These are phyloP conservation scores for Bugula neritina DNA, from an alignment of 2,888 invertebrate species.

Conservation along the genomic window DNA sequence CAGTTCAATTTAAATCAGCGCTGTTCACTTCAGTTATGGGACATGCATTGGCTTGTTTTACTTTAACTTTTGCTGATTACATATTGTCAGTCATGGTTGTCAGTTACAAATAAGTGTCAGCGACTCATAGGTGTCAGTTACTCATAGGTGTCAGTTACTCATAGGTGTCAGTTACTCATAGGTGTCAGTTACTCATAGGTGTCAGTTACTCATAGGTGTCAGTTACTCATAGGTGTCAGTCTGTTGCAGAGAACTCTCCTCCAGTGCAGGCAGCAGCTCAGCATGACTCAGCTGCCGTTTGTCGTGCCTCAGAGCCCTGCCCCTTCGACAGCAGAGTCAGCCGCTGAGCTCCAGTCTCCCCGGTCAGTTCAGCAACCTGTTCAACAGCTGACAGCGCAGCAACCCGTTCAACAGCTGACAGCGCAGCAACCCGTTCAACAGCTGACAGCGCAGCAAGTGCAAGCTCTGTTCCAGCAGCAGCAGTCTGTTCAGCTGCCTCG, in stretches of 20 bases:
- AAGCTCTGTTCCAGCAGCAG: neutral
- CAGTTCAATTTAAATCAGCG: too few relatives aligned
- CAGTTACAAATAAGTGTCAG: too few relatives aligned
- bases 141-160: too few relatives aligned
- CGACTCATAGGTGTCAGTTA: too few relatives aligned
- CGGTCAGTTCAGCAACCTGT: neutral
- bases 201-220: too few relatives aligned
- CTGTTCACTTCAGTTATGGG: too few relatives aligned
- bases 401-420: neutral
- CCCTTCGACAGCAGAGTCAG: neutral
- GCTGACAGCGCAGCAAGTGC: neutral
- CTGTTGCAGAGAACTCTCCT: neutral
- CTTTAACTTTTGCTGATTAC: too few relatives aligned
- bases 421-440: neutral
- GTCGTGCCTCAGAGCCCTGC: neutral
- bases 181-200: too few relatives aligned
- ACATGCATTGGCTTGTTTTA: too few relatives aligned
- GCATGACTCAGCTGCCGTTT: constrained; percentile 2
- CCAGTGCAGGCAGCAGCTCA: neutral
- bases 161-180: too few relatives aligned
- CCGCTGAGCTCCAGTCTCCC: neutral
- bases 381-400: neutral
- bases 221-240: too few relatives aligned
- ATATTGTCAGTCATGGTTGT: too few relatives aligned
- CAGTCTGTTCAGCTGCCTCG: neutral